A percentile compares a stretch with the other conserved stretches of the same genome.
These are phyloP conservation scores for Thamnophis sirtalis DNA, from an alignment of 2,113 vertebrate genomes.

Conservation along the genomic window DNA sequence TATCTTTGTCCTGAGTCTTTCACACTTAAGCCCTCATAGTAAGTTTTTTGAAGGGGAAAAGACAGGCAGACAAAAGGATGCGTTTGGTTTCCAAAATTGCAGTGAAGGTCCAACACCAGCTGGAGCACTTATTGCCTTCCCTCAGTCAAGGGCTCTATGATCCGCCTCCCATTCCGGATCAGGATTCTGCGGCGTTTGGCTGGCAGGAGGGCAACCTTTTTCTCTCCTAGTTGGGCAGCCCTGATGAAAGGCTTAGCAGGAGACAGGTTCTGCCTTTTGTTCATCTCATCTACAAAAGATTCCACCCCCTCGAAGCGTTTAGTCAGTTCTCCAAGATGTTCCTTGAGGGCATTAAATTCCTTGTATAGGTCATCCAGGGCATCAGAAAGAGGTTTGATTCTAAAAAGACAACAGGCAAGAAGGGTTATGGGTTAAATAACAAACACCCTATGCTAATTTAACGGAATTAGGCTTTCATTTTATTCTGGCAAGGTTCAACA, in stretches of 20 bases:
- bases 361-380: slow-evolving; percentile 76
- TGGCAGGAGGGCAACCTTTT: background rate
- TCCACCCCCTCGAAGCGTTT: slow-evolving; percentile 73
- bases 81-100: background rate
- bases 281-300: slow-evolving; percentile 70
- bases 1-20: background rate
- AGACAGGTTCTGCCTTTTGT: slow-evolving; percentile 46
- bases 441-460: background rate
- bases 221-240: background rate
- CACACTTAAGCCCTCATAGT: background rate
- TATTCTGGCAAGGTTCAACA: background rate
- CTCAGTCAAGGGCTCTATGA: background rate
- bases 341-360: slow-evolving; percentile 80
- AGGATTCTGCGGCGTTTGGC: slow-evolving; percentile 10
- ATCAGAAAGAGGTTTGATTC: slow-evolving; percentile 78
- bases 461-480: background rate
- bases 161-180: slow-evolving; percentile 6
- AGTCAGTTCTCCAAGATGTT: slow-evolving; percentile 71
- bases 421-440: background rate
- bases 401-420: slow-evolving; percentile 16
- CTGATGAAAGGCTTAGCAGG: slow-evolving; percentile 5
- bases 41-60: background rate
- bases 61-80: background rate
- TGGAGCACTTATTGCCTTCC: background rate
- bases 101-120: background rate